These are phyloP conservation scores for Maconellicoccus hirsutus DNA, from an alignment of 1,140 invertebrate species.

Conservation along the genomic window DNA sequence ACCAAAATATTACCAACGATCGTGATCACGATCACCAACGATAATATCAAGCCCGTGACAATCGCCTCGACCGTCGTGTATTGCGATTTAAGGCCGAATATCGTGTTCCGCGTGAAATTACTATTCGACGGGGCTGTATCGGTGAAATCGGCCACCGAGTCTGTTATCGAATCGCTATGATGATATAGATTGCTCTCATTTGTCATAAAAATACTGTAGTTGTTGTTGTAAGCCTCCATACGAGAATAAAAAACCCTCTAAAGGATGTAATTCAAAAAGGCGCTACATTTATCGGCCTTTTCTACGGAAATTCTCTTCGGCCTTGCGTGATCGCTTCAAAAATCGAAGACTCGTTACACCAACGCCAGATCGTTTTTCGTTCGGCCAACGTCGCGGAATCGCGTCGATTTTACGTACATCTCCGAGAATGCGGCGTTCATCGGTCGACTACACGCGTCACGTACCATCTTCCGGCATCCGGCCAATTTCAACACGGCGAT, in stretches of 20 bases:
- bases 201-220: slow-evolving; percentile 10
- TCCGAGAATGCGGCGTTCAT: no score
- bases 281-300: background rate
- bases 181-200: slow-evolving; percentile 10
- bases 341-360: no score
- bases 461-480: no score
- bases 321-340: no score
- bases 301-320: no score
- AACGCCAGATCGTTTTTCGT: no score
- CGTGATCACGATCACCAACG: slow-evolving; percentile 64
- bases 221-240: slow-evolving; percentile 17
- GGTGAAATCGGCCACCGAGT: background rate
- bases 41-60: slow-evolving; percentile 54
- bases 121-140: background rate
- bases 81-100: slow-evolving; percentile 27
- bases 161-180: background rate
- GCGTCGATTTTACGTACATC: no score
- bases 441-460: no score
- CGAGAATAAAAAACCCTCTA: background rate
- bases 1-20: slow-evolving; percentile 82
- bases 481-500: no score
- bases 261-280: background rate
- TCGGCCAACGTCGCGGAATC: no score
- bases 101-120: background rate
- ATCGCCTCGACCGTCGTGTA: slow-evolving; percentile 47